Evolutionary conservation across 2,888 invertebrate species (phyloP).

Genomic region (Colletes collaris): DNA sequence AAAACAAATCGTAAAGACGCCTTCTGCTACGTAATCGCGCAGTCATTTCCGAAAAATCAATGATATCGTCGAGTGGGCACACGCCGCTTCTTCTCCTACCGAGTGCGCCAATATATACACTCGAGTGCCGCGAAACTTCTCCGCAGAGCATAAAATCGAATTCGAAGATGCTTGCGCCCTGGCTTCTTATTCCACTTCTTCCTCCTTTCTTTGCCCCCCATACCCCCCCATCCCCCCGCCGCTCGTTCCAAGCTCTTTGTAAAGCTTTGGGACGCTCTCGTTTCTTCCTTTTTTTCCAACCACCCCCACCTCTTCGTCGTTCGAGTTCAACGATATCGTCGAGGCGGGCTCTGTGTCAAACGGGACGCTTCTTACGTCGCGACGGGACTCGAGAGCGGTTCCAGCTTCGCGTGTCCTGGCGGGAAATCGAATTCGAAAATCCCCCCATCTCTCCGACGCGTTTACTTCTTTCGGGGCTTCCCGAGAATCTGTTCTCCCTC

Average conservation of each 20-base stretch:
- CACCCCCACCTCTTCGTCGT: background rate
- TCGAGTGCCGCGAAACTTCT: slow-evolving; percentile 11
- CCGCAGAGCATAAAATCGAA: slow-evolving; percentile 38
- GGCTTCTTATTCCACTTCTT: background rate
- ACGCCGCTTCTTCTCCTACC: slow-evolving; percentile 1
- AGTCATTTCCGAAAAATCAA: slow-evolving; percentile 70
- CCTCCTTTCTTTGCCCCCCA: background rate
- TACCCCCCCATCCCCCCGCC: background rate
- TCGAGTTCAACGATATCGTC: slow-evolving; percentile 40
- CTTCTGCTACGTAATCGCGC: slow-evolving; percentile 64
- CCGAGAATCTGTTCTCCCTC: too few relatives aligned
- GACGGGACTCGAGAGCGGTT: slow-evolving; percentile 18
- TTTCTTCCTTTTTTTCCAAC: background rate
- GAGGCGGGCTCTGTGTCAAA: slow-evolving; percentile 31
- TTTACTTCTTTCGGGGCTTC: too few relatives aligned
- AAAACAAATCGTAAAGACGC: slow-evolving; percentile 80
- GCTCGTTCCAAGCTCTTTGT: slow-evolving; percentile 33
- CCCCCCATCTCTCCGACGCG: background rate
- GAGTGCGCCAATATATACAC: slow-evolving; percentile 17
- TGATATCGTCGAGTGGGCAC: slow-evolving; percentile 45
- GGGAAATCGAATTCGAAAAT: slow-evolving; percentile 47
- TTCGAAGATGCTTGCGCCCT: slow-evolving; percentile 18
- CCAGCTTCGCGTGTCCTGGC: slow-evolving; percentile 4
- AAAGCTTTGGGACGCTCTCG: slow-evolving; percentile 31
- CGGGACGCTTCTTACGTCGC: slow-evolving; percentile 30